Evolutionary conservation across 92 coral and sea anemone genomes (phyloP).

Genomic region (Parazoanthus darwini): DNA sequence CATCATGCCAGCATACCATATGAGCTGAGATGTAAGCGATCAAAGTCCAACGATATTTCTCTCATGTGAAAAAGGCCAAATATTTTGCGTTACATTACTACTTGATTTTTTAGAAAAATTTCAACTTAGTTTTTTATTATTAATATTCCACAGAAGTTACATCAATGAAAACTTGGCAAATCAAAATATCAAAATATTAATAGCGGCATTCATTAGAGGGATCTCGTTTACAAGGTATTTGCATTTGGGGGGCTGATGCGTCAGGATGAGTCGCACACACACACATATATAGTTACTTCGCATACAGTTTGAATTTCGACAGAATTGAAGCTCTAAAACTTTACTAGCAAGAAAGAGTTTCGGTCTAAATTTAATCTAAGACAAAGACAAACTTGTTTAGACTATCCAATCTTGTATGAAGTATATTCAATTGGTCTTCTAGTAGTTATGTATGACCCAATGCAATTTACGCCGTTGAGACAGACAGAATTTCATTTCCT

Average conservation of each 20-base stretch:
- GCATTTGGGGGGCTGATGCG: neutral
- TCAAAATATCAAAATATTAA: neutral
- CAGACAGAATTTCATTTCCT: slow-evolving; percentile 24
- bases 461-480: slow-evolving; percentile 14
- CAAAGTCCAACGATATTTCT: neutral
- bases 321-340: neutral
- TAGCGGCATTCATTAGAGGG: neutral
- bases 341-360: neutral
- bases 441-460: neutral
- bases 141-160: neutral
- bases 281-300: no score
- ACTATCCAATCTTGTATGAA: slow-evolving; percentile 16
- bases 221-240: neutral
- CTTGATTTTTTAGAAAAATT: neutral
- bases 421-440: slow-evolving; percentile 9
- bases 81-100: neutral
- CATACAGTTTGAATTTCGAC: neutral
- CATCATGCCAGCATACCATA: no score
- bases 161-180: neutral
- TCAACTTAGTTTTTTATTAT: neutral
- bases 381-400: slow-evolving; percentile 15
- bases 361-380: slow-evolving; percentile 4
- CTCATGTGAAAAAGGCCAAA: neutral
- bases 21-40: neutral
- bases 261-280: no score